A percentile compares a stretch with the other conserved stretches of the same genome.
phyloP scores from a whole-genome alignment of 2,888 invertebrate species.

The Eremobia ochroleuca region DNA sequence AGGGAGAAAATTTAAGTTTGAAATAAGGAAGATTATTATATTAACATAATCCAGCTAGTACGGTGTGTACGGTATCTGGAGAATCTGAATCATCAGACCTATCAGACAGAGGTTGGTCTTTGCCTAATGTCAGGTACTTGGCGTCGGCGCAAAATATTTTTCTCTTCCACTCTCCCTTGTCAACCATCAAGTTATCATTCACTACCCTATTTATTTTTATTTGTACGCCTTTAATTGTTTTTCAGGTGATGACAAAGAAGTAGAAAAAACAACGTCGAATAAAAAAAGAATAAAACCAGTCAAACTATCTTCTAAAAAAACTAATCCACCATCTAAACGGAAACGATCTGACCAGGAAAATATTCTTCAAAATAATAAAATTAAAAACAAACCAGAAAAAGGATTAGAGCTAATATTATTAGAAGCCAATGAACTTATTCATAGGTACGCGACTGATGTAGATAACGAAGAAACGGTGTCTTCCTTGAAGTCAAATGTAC shows the following conservation, averaged over 20 bases:
- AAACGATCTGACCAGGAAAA: background rate
- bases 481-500: background rate
- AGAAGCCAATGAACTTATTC: conserved; percentile 25
- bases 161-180: background rate
- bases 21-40: background rate
- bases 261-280: background rate
- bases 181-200: background rate
- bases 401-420: conserved; percentile 5
- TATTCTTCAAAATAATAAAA: background rate
- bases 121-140: background rate
- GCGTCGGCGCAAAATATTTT: too few relatives aligned
- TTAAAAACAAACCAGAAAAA: background rate
- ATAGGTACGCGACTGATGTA: background rate
- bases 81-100: conserved; percentile 3
- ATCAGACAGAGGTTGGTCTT: background rate
- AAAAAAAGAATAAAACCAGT: background rate
- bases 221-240: background rate
- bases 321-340: background rate
- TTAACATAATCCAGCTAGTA: too few relatives aligned
- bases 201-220: background rate
- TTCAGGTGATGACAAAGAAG: conserved; percentile 10
- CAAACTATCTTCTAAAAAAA: background rate
- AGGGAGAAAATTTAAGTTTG: background rate
- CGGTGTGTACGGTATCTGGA: background rate
- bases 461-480: background rate